Base-by-base conservation (phyloP, 2,797 vertebrate species). In the Falco biarmicus region DNA sequence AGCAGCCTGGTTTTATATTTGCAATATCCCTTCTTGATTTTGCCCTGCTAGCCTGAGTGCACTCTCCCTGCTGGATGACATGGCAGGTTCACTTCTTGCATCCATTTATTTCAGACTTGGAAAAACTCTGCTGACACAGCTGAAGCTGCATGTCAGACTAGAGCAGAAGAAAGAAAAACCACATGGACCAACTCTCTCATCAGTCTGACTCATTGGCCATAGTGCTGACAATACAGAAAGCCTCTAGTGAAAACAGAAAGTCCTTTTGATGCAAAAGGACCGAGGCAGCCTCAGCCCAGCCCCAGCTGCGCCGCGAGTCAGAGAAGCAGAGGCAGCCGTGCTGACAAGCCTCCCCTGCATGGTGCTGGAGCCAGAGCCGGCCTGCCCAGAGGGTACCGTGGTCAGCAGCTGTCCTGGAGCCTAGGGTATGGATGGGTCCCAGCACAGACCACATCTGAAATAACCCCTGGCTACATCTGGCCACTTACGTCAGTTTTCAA, bases 331-430 rank as follows among this genome's bases (percentile, higher is more conserved):
- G 32, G 48, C 16, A 13, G 48, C 80, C 3, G 2, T 51, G 66
- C 47, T 15, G 81, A 47, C 11, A 5, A 53, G 59, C n/a, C 39
- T 22, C 5, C 2, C 13, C 50, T 22, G 59, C 2, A 2, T 0
- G 1, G 43, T 61, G 43, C 20, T 7, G 39, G 14, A 56, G 56
- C 28, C 18, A 12, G 34, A 50, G 60, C 21, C 24, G 26, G 43
- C 51, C 59, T 10, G 15, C 31, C 5, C 32, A 17, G 45, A 2
- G 5, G 6, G 25, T 22, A 9, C 19, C 9, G 53, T 21, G 15
- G 5, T 22, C 48, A 26, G 10, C 37, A 32, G 19, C 37, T 57
- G 24, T 25, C 57, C 10, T 21, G 32, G 7, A 37, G 24, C 29
- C 39, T 20, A 1, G 31, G n/a, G 15, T 34, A 19, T 34, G 31